Base-by-base conservation (phyloP, 2,888 invertebrate genomes). In the Rhimphoctona megacephalus region DNA sequence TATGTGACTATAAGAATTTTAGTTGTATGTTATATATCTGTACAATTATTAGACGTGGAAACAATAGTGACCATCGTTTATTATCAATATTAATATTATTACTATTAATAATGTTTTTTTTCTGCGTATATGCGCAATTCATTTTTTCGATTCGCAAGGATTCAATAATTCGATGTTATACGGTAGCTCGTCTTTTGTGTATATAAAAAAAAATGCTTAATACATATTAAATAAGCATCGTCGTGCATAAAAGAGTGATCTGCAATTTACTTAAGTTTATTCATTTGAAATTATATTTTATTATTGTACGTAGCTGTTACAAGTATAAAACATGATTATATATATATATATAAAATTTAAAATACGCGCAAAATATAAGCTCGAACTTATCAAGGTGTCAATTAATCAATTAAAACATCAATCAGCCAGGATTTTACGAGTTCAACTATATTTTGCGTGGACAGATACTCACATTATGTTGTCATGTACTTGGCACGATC, bases 231-330 rank as follows among this genome's bases (percentile, higher is more conserved):
- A 76, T 70, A 85, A 87, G 85, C 87, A 87, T 87, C 84, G 78
- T 74, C 87, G 89, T 88, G 86, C 88, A 89, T 84, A 82, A 88
- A 88, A 91, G 89, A 91, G 91, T 93, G 92, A 93, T 93, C 92
- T 92, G 92, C 93, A 93, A 92, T 92, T 91, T 93, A 92, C 93
- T 93, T 93, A 93, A 93, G 91, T 92, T 91, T 85, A 88, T 85
- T 61, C 70, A 83, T 78, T 88, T 72, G 78, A 83, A 79, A 88
- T 82, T 86, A 83, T 85, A 88, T 87, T 89, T 86, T 87, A 89
- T 89, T 87, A 88, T 85, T 86, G 86, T 88, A 86, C 85, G 88
- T 88, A 86, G 87, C 85, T 87, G 84, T 86, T 89, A 86, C 72
- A 83, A 81, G 78, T 84, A 67, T 83, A 85, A 77, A 77, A 86